Evolutionary conservation across 1,140 invertebrate species (phyloP).

Genomic region (Pseudomyrmex cubaensis): DNA sequence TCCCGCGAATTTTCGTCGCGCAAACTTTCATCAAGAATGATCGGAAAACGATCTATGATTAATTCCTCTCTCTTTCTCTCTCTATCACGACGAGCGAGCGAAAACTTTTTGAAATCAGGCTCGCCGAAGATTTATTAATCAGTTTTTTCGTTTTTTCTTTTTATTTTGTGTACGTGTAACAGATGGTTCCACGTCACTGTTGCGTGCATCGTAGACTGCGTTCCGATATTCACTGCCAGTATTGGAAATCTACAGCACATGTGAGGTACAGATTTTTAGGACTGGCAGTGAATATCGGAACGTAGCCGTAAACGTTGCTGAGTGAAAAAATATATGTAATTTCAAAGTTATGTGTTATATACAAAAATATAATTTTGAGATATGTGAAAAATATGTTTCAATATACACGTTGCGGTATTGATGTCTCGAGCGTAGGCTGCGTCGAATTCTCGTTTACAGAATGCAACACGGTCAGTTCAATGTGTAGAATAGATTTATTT

Average conservation of each 20-base stretch:
- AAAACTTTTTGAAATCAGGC: constrained; percentile 25
- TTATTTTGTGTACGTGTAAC: background rate
- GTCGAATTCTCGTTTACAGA: background rate
- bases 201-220: background rate
- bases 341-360: constrained; percentile 54
- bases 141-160: too few relatives aligned
- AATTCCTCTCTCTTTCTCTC: constrained; percentile 20
- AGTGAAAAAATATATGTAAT: too few relatives aligned
- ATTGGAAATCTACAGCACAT: too few relatives aligned
- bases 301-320: too few relatives aligned
- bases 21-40: constrained; percentile 46
- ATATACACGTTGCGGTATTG: constrained; percentile 59
- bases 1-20: background rate
- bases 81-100: background rate
- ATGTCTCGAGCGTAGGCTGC: constrained; percentile 57
- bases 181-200: background rate
- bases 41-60: constrained; percentile 32
- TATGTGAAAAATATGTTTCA: constrained; percentile 58
- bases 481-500: too few relatives aligned
- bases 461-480: too few relatives aligned
- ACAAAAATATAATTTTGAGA: constrained; percentile 81
- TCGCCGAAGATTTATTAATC: constrained; percentile 10
- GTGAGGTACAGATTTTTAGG: too few relatives aligned
- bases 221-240: too few relatives aligned
- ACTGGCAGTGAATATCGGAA: too few relatives aligned